phyloP scores from a whole-genome alignment of 1,140 invertebrate species.

The Venturia canescens region DNA sequence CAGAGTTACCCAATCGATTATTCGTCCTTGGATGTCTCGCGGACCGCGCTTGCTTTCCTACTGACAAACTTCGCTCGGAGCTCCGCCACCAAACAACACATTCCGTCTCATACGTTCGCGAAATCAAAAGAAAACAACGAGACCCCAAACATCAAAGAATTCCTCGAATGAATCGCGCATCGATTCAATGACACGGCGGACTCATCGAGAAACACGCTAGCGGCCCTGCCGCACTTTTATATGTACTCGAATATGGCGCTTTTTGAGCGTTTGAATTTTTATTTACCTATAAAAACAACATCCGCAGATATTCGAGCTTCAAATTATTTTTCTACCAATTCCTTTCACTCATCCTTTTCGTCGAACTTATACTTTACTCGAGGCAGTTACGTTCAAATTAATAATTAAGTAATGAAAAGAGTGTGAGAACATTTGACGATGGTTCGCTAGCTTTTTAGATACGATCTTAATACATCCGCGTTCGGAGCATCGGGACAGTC shows the following conservation, averaged over 20 bases:
- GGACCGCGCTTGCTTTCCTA: background rate
- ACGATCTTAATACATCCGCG: conserved; percentile 47
- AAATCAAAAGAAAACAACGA: conserved; percentile 14
- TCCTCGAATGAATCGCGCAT: conserved; percentile 10
- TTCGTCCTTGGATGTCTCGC: conserved; percentile 37
- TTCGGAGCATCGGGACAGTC: conserved; percentile 42
- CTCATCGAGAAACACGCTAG: background rate
- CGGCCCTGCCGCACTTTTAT: too few species aligned
- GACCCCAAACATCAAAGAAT: background rate
- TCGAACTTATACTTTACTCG: too few species aligned
- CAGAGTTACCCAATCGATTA: conserved; percentile 31
- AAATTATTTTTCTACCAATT: too few species aligned
- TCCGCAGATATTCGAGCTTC: too few species aligned
- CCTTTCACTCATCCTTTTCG: too few species aligned
- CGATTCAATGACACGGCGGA: background rate
- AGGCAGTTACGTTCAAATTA: conserved; percentile 33
- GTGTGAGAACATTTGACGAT: background rate
- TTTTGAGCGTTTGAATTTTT: too few species aligned
- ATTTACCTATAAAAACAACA: too few species aligned
- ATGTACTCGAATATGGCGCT: too few species aligned
- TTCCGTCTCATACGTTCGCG: conserved; percentile 12
- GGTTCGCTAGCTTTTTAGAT: conserved; percentile 20
- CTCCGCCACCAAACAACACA: background rate
- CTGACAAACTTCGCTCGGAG: conserved; percentile 28
- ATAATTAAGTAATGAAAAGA: conserved; percentile 12